Conservation (phyloP, 1,140 invertebrate species). For the Propsilocerus akamusi region DNA sequence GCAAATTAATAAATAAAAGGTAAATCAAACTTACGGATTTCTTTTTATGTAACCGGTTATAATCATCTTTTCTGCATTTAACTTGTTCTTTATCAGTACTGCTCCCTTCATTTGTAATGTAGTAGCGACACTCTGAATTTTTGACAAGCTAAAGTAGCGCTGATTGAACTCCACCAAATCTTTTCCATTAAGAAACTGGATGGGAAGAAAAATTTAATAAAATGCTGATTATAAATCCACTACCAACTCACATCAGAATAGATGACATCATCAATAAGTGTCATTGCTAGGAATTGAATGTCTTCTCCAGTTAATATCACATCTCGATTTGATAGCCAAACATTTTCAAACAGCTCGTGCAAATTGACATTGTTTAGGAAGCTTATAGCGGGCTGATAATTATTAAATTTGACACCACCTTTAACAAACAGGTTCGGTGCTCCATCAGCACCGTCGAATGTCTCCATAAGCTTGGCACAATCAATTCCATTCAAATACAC, state of each 20-base stretch:
- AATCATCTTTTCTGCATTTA: background rate
- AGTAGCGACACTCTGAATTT: background rate
- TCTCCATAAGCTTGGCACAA: constrained; percentile 6
- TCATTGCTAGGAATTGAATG: background rate
- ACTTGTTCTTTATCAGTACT: background rate
- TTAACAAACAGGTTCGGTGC: constrained; percentile 8
- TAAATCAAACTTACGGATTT: background rate
- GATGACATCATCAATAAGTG: background rate
- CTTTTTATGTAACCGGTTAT: background rate
- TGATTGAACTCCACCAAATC: background rate
- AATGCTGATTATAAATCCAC: background rate
- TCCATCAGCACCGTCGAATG: constrained; percentile 7
- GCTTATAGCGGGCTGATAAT: constrained; percentile 11
- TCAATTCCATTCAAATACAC: constrained; percentile 8
- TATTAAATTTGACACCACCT: constrained; percentile 10
- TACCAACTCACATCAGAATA: background rate
- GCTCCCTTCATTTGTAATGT: background rate
- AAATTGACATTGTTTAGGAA: constrained; percentile 13
- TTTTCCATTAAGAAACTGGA: background rate
- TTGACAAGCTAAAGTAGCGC: background rate
- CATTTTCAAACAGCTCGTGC: constrained; percentile 11
- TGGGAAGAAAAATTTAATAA: background rate
- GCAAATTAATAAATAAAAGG: background rate
- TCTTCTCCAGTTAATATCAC: background rate
- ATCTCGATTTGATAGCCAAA: constrained; percentile 16